Evolutionary conservation across 2,888 invertebrate genomes (phyloP), one percentile per base, ranked within the genome.

Genomic region (Ennomos quercinarius): DNA sequence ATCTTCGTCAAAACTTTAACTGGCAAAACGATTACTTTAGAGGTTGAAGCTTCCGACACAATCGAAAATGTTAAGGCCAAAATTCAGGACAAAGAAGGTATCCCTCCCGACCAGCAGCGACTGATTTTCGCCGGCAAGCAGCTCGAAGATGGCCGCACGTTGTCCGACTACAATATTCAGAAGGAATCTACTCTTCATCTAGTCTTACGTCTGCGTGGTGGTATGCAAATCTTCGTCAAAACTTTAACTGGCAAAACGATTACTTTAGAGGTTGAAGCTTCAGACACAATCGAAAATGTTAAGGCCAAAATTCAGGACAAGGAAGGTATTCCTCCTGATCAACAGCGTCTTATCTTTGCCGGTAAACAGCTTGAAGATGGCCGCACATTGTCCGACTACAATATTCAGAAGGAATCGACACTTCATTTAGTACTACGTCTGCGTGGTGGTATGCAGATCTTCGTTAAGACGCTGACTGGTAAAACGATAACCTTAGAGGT

Each of bases 141-240:
- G 12, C 57, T 69, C 0, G 68, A 69, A 56, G 68, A 69, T 12
- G 68, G 68, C 0, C 67, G 68, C 44, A 69, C 68, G 0, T n/a
- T 69, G 0, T 69, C 68, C 0, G 68, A 69, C 51, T 69, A 69
- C 46, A 69, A 69, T 11, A 69, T 69, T 8, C 68, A 69, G n/a
- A n/a, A n/a, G n/a, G n/a, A n/a, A n/a, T n/a, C n/a, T n/a, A n/a
- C n/a, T n/a, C n/a, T n/a, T 34, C 68, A 69, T 9, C 46, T 69
- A 2, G 68, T 69, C 0, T 10, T 69, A 5, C 67, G 68, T 56
- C 62, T 69, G 27, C 61, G 68, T 10, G 68, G 68, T 48, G 68
- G 68, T 61, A 69, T 69, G 68, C 68, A 69, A 12, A 69, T 69
- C n/a, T 69, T 69, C 46, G 68, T 69, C 1, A 69, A 69, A n/a